Base-by-base conservation (phyloP, 2,113 vertebrate genomes). In the Dasypus novemcinctus region DNA sequence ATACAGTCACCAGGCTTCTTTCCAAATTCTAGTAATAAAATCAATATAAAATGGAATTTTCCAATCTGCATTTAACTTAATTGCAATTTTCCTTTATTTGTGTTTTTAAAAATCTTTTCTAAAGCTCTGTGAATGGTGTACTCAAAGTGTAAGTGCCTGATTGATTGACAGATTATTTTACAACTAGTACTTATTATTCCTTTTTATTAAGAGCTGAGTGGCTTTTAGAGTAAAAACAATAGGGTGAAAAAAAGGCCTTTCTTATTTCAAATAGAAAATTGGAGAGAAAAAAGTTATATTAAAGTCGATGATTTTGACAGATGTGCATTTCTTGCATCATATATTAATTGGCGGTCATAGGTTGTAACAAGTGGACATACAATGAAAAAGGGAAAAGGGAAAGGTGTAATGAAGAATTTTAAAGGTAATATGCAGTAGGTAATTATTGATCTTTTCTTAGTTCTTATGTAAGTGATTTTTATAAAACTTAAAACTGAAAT, bases 171-270 rank as follows among this genome's bases (percentile, higher is more conserved):
- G 98, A 96, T 97, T 98, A 98, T 98, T 98, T 98, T 98, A 98
- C 94, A 98, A 98, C 97, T 98, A 95, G 95, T 96, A 98, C 93
- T 98, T 98, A 98, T 97, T 98, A 98, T 98, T 98, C 97, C 95
- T 98, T 98, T 95, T 98, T 98, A 97, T 98, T 98, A 98, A 98
- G 96, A 98, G 96, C 96, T 98, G 98, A 98, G 97, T 98, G 97
- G 98, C 98, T 98, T 98, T 98, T 98, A 98, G 97, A 97, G 93
- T 98, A 98, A 98, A 98, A 98, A 98, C 98, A 98, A 98, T 98
- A 97, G 96, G 94, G 97, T 98, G 97, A 98, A 98, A 97, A 93
- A 98, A 93, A 92, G 97, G 96, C 97, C 93, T 98, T 98, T 98
- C 96, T 98, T 97, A 98, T 98, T 98, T 98, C 95, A 98, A 98